A percentile compares a stretch with the other conserved stretches of the same genome.
phyloP scores from a whole-genome alignment of 1,140 invertebrate species.

The Lordiphosa collinella region DNA sequence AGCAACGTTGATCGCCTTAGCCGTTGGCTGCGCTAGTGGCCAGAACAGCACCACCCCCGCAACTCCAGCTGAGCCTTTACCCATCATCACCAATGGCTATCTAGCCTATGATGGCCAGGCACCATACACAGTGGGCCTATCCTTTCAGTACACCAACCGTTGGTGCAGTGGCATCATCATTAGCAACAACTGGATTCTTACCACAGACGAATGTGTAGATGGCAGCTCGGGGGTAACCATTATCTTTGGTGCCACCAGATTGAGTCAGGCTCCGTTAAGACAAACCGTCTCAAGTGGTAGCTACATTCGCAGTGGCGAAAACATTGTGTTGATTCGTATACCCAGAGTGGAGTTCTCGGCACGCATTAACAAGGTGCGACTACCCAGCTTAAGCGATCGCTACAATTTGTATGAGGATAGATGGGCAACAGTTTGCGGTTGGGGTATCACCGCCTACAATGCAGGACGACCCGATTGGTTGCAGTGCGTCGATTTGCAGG shows the following conservation, averaged over 20 bases:
- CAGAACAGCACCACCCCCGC: too few species aligned
- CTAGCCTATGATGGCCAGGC: slow-evolving; percentile 55
- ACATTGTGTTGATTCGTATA: slow-evolving; percentile 40
- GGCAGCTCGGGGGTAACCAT: slow-evolving; percentile 29
- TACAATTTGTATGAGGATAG: slow-evolving; percentile 24
- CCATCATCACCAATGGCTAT: slow-evolving; percentile 40
- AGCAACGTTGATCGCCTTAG: not conserved
- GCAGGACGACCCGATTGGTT: slow-evolving; percentile 14
- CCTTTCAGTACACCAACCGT: slow-evolving; percentile 22
- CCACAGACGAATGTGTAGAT: slow-evolving; percentile 27
- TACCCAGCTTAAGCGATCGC: slow-evolving; percentile 18
- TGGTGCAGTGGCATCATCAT: slow-evolving; percentile 55
- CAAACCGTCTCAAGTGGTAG: slow-evolving; percentile 13
- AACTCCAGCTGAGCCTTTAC: too few species aligned
- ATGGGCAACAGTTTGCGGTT: slow-evolving; percentile 32
- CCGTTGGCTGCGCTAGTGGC: not conserved
- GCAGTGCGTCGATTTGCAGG: slow-evolving; percentile 50
- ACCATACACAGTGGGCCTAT: slow-evolving; percentile 80
- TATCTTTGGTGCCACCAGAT: slow-evolving; percentile 60
- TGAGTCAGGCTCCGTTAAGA: slow-evolving; percentile 8
- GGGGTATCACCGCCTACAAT: slow-evolving; percentile 31
- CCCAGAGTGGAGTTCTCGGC: slow-evolving; percentile 23
- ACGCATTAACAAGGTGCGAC: slow-evolving; percentile 14
- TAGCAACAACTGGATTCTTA: slow-evolving; percentile 44
- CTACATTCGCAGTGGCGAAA: slow-evolving; percentile 27